phyloP scores from a whole-genome alignment of 2,113 vertebrate species.

The Triplophysa rosa region DNA sequence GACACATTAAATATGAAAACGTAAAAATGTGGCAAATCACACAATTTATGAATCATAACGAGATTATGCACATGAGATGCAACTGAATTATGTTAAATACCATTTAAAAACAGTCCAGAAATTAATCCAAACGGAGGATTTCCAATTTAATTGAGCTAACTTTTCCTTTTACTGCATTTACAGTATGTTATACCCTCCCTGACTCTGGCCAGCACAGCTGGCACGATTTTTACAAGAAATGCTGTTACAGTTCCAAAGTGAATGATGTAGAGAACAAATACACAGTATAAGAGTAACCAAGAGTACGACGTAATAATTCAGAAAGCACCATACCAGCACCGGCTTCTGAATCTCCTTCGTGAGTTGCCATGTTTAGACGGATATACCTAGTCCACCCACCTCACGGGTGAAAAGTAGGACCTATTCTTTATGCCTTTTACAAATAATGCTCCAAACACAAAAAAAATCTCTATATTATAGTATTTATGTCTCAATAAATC shows the following conservation, averaged over 20 bases:
- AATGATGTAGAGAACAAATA: neutral
- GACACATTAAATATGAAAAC: neutral
- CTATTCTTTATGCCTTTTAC: slow-evolving; percentile 58
- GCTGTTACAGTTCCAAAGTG: neutral
- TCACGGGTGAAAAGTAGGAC: slow-evolving; percentile 32
- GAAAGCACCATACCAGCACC: slow-evolving; percentile 69
- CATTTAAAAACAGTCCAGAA: neutral
- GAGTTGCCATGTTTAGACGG: slow-evolving; percentile 61
- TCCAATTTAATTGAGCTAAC: neutral
- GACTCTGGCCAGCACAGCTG: neutral
- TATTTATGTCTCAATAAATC: too few species aligned
- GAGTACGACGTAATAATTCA: neutral
- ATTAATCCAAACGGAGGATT: neutral
- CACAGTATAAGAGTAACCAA: neutral
- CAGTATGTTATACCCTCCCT: neutral
- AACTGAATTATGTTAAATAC: neutral
- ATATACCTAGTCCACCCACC: slow-evolving; percentile 57
- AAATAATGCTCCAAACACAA: slow-evolving; percentile 1
- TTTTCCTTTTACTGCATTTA: neutral
- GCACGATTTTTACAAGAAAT: neutral
- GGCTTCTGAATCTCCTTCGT: slow-evolving; percentile 68
- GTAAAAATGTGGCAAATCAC: neutral
- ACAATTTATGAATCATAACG: neutral
- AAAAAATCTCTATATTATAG: neutral
- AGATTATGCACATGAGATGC: neutral